Conservation (phyloP, 1,140 invertebrate species). For the Pissodes strobi region DNA sequence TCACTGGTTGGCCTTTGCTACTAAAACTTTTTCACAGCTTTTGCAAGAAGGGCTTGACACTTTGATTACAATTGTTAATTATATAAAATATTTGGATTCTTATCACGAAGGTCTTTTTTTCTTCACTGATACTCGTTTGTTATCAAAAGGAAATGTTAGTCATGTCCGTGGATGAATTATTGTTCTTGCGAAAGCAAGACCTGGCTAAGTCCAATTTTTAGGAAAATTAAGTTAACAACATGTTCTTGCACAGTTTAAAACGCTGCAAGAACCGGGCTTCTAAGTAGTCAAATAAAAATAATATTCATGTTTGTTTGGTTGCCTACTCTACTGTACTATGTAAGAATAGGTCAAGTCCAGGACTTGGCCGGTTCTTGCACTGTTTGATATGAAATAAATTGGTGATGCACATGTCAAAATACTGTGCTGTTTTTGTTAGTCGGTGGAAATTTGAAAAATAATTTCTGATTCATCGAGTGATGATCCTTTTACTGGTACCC, state of each 20-base stretch:
- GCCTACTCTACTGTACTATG: neutral
- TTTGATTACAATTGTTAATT: too few relatives aligned
- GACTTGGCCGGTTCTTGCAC: too few relatives aligned
- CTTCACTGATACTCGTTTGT: too few relatives aligned
- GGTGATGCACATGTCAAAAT: neutral
- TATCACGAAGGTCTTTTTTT: too few relatives aligned
- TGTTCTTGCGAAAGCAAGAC: constrained; percentile 7
- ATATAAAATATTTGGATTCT: too few relatives aligned
- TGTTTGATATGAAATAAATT: neutral
- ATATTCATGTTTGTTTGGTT: constrained; percentile 3
- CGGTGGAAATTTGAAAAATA: neutral
- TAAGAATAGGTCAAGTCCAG: neutral
- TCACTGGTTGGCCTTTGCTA: too few relatives aligned
- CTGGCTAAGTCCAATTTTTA: constrained; percentile 12
- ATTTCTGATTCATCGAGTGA: constrained; percentile 1
- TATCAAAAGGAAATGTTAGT: too few relatives aligned
- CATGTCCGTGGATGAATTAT: too few relatives aligned
- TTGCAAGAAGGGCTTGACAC: too few relatives aligned
- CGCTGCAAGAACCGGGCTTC: neutral
- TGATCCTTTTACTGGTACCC: neutral
- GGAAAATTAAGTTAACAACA: constrained; percentile 7
- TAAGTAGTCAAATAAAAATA: neutral
- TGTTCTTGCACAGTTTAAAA: constrained; percentile 16
- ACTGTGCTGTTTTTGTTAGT: neutral
- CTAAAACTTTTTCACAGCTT: too few relatives aligned